Evolutionary conservation across 2,888 invertebrate species (phyloP).

Genomic region (Chymomyza caudatula): DNA sequence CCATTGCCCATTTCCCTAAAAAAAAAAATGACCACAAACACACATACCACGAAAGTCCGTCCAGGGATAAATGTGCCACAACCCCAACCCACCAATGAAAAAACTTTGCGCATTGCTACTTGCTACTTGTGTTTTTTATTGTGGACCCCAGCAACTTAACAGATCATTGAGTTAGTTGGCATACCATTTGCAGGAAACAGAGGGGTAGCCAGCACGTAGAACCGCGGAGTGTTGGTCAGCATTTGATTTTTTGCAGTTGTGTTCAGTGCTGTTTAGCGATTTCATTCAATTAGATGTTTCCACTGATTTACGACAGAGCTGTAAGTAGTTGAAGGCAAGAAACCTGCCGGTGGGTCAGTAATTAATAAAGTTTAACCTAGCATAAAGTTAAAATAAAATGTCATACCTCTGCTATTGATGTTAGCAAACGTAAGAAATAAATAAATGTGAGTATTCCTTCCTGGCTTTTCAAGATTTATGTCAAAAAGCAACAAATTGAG

Average conservation of each 20-base stretch:
- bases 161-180: constrained; percentile 47
- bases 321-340: constrained; percentile 1
- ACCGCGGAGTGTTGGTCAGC: constrained; percentile 15
- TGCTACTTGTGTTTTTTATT: constrained; percentile 24
- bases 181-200: background rate
- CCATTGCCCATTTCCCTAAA: too few species aligned
- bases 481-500: background rate
- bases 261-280: constrained; percentile 22
- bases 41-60: background rate
- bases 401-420: constrained; percentile 14
- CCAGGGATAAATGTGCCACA: background rate
- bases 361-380: constrained; percentile 49
- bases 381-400: constrained; percentile 10
- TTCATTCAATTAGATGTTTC: constrained; percentile 49
- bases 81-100: constrained; percentile 17
- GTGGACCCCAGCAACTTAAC: constrained; percentile 49
- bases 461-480: background rate
- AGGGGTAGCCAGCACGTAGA: background rate
- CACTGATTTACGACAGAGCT: constrained; percentile 28
- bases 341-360: constrained; percentile 32
- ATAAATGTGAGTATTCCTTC: too few species aligned
- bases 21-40: background rate
- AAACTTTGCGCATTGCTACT: background rate
- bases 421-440: too few species aligned
- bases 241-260: constrained; percentile 21